phyloP scores from a whole-genome alignment of 2,888 invertebrate genomes.

The Selenia dentaria region DNA sequence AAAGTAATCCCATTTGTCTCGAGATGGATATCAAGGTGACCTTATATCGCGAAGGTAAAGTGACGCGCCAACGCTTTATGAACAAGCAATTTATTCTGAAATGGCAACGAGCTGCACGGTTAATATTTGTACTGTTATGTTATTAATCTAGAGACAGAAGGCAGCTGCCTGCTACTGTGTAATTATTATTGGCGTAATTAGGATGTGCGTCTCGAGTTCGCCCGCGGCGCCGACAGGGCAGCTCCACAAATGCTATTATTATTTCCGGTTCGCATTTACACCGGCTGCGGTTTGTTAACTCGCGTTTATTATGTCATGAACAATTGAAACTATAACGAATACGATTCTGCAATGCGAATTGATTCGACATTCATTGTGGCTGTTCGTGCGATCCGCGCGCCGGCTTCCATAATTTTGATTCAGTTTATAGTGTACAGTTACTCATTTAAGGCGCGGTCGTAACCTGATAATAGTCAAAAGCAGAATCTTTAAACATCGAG shows the following conservation, averaged over 20 bases:
- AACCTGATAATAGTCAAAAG: too few relatives aligned
- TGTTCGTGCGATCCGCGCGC: conserved; percentile 53
- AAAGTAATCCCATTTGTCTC: conserved; percentile 4
- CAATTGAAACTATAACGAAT: conserved; percentile 70
- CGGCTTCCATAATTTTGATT: conserved; percentile 25
- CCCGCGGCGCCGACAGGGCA: conserved; percentile 66
- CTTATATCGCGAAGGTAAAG: conserved; percentile 1
- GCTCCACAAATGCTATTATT: conserved; percentile 73
- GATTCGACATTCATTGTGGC: conserved; percentile 70
- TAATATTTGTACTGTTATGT: conserved; percentile 40
- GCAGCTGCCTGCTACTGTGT: conserved; percentile 70
- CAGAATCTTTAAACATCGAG: too few relatives aligned
- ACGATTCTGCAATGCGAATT: conserved; percentile 62
- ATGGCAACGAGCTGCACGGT: conserved; percentile 29
- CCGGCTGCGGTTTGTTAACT: conserved; percentile 68
- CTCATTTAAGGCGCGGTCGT: too few relatives aligned
- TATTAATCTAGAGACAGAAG: conserved; percentile 58
- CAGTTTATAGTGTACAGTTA: conserved; percentile 54
- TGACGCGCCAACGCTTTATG: conserved; percentile 4
- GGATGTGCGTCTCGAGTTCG: conserved; percentile 67
- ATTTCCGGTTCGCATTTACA: conserved; percentile 78
- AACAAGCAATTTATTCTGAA: conserved; percentile 17
- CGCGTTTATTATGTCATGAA: conserved; percentile 72
- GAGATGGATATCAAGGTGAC: conserved; percentile 11
- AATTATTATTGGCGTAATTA: conserved; percentile 83